A percentile compares a stretch with the other conserved stretches of the same genome.
phyloP scores from a whole-genome alignment of 1,140 invertebrate species.

The Listronotus oregonensis region DNA sequence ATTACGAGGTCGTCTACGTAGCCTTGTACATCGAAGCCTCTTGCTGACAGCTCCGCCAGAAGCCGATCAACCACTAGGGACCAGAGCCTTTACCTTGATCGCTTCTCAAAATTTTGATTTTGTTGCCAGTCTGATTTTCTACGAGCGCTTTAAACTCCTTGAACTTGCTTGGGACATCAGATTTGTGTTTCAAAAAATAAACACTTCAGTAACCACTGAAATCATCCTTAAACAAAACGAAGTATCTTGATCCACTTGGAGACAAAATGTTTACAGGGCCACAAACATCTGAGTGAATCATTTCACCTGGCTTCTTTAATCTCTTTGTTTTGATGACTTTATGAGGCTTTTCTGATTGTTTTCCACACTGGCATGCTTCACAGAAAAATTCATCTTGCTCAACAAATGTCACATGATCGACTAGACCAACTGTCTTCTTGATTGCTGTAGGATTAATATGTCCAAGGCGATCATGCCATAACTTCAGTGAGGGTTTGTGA shows the following conservation, averaged over 20 bases:
- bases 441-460: constrained; percentile 53
- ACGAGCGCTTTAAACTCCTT: constrained; percentile 44
- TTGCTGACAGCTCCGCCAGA: too few relatives aligned
- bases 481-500: constrained; percentile 28
- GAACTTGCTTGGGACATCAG: constrained; percentile 6
- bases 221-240: constrained; percentile 3
- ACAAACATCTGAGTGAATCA: constrained; percentile 49
- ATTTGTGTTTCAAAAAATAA: constrained; percentile 33
- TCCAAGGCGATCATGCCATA: constrained; percentile 53
- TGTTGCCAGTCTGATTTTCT: constrained; percentile 46
- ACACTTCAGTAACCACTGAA: constrained; percentile 43
- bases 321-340: too few relatives aligned
- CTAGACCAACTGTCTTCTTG: too few relatives aligned
- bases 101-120: constrained; percentile 48
- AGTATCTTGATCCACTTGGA: constrained; percentile 49
- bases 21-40: too few relatives aligned
- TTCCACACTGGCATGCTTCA: background rate
- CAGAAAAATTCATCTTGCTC: background rate
- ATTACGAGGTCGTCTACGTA: too few relatives aligned
- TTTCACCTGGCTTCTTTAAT: constrained; percentile 14
- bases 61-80: too few relatives aligned
- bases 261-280: constrained; percentile 47
- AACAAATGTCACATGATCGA: too few relatives aligned
- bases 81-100: constrained; percentile 56
- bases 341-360: constrained; percentile 15